Evolutionary conservation across 2,797 vertebrate species (phyloP).

Genomic region (Anas flavirostris): DNA sequence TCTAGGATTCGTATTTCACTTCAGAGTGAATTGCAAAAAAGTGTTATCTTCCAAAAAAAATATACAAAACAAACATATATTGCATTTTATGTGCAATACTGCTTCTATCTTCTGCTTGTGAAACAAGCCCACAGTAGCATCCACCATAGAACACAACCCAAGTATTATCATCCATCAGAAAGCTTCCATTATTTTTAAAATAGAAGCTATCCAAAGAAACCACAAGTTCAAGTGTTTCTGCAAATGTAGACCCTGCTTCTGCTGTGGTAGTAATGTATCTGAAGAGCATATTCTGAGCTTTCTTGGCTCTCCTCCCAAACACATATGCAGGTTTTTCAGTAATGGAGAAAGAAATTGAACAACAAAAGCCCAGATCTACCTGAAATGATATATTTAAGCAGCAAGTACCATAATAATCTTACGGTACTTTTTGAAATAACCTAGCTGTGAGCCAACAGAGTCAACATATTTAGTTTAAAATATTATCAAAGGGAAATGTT

Average conservation of each 20-base stretch:
- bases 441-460: neutral
- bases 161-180: neutral
- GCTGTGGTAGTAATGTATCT: neutral
- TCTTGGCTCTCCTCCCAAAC: neutral
- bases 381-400: neutral
- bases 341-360: neutral
- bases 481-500: neutral
- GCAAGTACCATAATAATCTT: fast-evolving
- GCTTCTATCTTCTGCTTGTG: neutral
- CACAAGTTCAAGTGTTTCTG: neutral
- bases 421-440: neutral
- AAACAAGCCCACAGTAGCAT: neutral
- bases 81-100: neutral
- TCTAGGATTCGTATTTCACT: neutral
- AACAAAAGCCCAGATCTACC: neutral
- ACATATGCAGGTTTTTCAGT: neutral
- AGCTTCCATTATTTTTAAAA: neutral
- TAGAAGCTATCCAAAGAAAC: neutral
- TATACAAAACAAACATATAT: neutral
- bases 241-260: neutral
- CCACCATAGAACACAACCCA: neutral
- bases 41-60: neutral
- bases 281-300: neutral
- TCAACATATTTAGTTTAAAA: neutral
- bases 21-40: neutral